phyloP scores from a whole-genome alignment of 1,140 invertebrate species.

The Helicoverpa zea region DNA sequence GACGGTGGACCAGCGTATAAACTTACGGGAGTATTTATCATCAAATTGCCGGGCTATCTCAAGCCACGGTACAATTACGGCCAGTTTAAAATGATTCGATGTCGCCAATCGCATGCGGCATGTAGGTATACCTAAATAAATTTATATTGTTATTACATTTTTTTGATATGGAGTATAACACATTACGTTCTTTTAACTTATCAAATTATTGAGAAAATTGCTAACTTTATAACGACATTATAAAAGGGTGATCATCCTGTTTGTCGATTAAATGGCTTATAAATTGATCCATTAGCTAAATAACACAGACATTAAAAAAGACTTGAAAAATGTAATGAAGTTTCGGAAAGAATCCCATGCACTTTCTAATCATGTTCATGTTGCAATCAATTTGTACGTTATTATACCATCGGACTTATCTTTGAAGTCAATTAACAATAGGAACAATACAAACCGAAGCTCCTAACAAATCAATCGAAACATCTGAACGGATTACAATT shows the following conservation, averaged over 20 bases:
- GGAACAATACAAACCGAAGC: neutral
- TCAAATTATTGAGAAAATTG: too few relatives aligned
- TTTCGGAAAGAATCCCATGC: too few relatives aligned
- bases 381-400: too few relatives aligned
- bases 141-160: constrained; percentile 1
- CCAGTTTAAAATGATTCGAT: constrained; percentile 37
- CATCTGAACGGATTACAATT: constrained; percentile 53
- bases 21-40: constrained; percentile 61
- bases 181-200: too few relatives aligned
- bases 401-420: neutral
- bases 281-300: too few relatives aligned
- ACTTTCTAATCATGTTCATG: too few relatives aligned
- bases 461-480: constrained; percentile 62
- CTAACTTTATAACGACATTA: too few relatives aligned
- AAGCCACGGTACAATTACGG: constrained; percentile 60
- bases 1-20: constrained; percentile 57
- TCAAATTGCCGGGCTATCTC: constrained; percentile 62
- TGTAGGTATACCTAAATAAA: neutral
- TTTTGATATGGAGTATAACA: too few relatives aligned
- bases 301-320: too few relatives aligned
- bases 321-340: neutral
- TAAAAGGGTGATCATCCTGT: too few relatives aligned
- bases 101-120: constrained; percentile 23
- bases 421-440: neutral
- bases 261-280: too few relatives aligned